Evolutionary conservation across 1,140 invertebrate species (phyloP).

Genomic region (Pogonognathellus flavescens): DNA sequence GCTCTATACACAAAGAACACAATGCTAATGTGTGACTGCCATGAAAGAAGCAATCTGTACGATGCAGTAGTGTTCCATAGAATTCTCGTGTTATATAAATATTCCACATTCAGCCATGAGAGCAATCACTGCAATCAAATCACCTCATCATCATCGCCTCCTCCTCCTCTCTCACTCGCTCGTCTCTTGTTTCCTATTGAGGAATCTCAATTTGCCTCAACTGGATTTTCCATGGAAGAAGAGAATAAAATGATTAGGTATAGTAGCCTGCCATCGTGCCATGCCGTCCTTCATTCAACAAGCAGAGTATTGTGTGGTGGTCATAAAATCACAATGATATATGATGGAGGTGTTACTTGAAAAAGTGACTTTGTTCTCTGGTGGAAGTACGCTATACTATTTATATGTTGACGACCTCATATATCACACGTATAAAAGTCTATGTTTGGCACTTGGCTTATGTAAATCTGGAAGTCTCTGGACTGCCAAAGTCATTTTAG

Average conservation of each 20-base stretch:
- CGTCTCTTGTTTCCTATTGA: not conserved
- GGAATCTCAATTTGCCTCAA: slow-evolving; percentile 26
- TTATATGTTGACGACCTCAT: too few relatives aligned
- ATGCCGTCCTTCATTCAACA: not conserved
- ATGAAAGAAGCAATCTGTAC: not conserved
- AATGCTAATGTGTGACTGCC: not conserved
- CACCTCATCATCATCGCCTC: not conserved
- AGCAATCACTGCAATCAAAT: too few relatives aligned
- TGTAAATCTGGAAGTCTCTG: too few relatives aligned
- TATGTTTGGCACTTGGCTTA: too few relatives aligned
- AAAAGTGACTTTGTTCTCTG: too few relatives aligned
- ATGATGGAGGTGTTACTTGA: too few relatives aligned
- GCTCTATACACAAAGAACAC: not conserved
- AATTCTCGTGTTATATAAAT: not conserved
- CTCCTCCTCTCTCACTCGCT: slow-evolving; percentile 20
- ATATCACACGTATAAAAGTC: too few relatives aligned
- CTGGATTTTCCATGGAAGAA: not conserved
- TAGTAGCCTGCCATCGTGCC: not conserved
- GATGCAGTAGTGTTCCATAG: too few relatives aligned
- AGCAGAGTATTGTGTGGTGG: not conserved
- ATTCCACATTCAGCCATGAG: too few relatives aligned
- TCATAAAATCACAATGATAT: too few relatives aligned
- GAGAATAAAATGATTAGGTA: not conserved
- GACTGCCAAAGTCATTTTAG: too few relatives aligned
- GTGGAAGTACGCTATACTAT: too few relatives aligned